Percentiles rank a stretch among this genome's conserved stretches.
These are phyloP conservation scores for Amblyornis subalaris DNA, from an alignment of 2,113 vertebrate species.

Conservation along the genomic window DNA sequence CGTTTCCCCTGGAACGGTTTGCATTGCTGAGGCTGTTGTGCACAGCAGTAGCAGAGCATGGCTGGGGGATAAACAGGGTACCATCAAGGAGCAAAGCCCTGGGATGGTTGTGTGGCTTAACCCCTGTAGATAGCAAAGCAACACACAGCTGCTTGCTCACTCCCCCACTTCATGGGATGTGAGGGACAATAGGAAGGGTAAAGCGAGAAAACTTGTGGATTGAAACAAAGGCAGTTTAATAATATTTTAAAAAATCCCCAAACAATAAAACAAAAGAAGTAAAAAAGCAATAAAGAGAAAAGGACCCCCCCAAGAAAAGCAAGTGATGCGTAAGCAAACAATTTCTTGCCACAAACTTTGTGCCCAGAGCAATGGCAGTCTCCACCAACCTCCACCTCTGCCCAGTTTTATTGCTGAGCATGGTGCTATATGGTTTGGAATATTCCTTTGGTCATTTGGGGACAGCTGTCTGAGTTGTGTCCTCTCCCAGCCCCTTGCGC, in stretches of 20 bases:
- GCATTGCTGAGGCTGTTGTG: background rate
- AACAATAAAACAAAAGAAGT: background rate
- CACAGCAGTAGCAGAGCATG: background rate
- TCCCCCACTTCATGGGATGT: accelerated
- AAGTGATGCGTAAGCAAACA: background rate
- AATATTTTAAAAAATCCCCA: background rate
- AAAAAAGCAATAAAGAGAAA: background rate
- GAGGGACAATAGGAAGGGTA: accelerated
- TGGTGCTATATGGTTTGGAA: accelerated
- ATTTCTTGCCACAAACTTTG: background rate
- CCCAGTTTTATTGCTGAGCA: background rate
- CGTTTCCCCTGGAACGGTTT: accelerated
- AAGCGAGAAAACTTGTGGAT: background rate
- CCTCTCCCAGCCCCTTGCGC: background rate
- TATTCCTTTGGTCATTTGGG: background rate
- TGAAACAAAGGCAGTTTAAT: background rate
- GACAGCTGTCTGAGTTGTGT: background rate
- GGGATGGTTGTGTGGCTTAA: background rate
- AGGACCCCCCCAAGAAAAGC: background rate
- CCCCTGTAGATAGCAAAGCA: background rate
- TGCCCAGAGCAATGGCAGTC: background rate
- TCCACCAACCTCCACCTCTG: background rate
- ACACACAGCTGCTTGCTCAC: background rate
- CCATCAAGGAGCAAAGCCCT: background rate
- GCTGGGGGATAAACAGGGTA: background rate